phyloP scores from a whole-genome alignment of 2,797 vertebrate genomes.

The Tenualosa thibaudeaui region DNA sequence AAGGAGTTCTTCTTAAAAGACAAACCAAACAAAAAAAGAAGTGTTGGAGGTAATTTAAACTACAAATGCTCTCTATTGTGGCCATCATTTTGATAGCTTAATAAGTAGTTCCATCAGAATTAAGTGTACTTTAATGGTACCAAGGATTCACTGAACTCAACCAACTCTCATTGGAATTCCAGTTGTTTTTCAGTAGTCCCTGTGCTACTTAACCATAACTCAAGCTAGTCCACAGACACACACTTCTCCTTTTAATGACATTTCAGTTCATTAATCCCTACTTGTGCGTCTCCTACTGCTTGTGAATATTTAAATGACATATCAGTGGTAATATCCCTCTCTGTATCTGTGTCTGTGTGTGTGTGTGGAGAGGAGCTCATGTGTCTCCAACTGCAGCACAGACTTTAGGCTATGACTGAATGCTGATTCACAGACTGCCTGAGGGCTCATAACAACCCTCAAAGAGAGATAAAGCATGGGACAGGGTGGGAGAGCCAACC shows the following conservation, averaged over 20 bases:
- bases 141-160: neutral
- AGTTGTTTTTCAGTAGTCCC: neutral
- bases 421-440: neutral
- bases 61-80: neutral
- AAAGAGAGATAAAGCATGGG: neutral
- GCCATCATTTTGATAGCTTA: neutral
- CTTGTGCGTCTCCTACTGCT: neutral
- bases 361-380: slow-evolving; percentile 24
- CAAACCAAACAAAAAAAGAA: neutral
- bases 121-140: neutral
- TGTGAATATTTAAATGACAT: neutral
- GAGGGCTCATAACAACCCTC: neutral
- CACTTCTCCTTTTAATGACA: neutral
- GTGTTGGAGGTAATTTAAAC: neutral
- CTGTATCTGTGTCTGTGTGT: slow-evolving; percentile 38
- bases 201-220: neutral
- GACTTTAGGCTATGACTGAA: slow-evolving; percentile 6
- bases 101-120: neutral
- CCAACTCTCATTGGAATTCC: neutral
- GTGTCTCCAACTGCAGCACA: neutral
- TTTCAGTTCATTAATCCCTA: slow-evolving; percentile 9
- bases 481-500: neutral
- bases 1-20: neutral
- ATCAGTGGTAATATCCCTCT: neutral
- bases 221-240: neutral